These are phyloP conservation scores for Synanthedon tipuliformis DNA, from an alignment of 2,888 invertebrate species.

Conservation along the genomic window DNA sequence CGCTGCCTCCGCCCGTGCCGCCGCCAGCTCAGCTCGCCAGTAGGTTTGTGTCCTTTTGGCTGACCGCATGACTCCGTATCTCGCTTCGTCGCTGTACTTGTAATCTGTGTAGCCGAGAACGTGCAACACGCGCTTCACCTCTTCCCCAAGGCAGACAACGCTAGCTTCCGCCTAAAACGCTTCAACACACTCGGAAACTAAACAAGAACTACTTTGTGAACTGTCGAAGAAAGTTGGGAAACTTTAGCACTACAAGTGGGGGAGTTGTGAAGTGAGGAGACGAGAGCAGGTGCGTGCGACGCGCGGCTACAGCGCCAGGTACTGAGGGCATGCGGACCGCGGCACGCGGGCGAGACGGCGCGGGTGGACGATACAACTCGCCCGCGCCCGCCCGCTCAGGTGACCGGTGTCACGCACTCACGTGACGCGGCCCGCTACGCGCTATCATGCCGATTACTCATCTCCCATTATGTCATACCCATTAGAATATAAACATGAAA, in stretches of 20 bases:
- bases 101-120: conserved; percentile 41
- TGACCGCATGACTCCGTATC: conserved; percentile 72
- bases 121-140: conserved; percentile 60
- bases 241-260: conserved; percentile 20
- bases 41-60: conserved; percentile 72
- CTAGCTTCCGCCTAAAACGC: conserved; percentile 53
- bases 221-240: conserved; percentile 30
- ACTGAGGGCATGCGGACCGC: conserved; percentile 34
- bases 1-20: conserved; percentile 38
- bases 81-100: conserved; percentile 68
- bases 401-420: conserved; percentile 16
- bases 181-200: conserved; percentile 28
- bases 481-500: background rate
- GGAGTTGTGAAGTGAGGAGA: conserved; percentile 40
- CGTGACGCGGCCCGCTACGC: conserved; percentile 30
- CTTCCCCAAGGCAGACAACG: conserved; percentile 33
- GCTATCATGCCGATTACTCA: conserved; percentile 33
- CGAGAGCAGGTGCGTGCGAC: conserved; percentile 27
- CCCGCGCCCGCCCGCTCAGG: conserved; percentile 5
- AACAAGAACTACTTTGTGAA: conserved; percentile 41
- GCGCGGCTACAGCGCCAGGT: conserved; percentile 54
- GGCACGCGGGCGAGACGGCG: conserved; percentile 46
- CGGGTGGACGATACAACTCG: conserved; percentile 40
- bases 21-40: conserved; percentile 58
- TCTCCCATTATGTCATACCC: conserved; percentile 20